Percentiles rank a stretch among this genome's conserved stretches.
Conservation (phyloP, 2,888 invertebrate species). For the Drosophila prolongata region DNA sequence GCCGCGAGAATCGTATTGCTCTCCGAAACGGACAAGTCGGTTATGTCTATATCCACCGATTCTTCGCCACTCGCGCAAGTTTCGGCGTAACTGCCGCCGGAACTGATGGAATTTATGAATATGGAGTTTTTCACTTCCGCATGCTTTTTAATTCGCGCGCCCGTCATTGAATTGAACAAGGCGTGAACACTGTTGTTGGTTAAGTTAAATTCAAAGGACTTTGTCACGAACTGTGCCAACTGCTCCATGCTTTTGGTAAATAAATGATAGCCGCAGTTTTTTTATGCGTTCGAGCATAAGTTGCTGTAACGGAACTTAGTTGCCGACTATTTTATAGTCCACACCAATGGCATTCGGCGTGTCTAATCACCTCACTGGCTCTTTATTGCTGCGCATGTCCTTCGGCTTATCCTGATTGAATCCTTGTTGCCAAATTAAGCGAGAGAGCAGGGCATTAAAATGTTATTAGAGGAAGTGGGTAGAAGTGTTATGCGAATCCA, state of each 20-base stretch:
- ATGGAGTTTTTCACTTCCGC: slow-evolving; percentile 58
- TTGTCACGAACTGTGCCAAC: slow-evolving; percentile 95
- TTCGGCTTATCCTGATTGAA: slow-evolving; percentile 19
- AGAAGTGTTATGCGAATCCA: neutral
- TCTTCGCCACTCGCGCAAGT: slow-evolving; percentile 83
- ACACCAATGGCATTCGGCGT: slow-evolving; percentile 65
- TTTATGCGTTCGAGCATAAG: slow-evolving; percentile 61
- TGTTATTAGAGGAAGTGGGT: too few species aligned
- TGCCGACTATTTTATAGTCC: slow-evolving; percentile 62
- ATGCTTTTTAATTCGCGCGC: slow-evolving; percentile 68
- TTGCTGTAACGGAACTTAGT: slow-evolving; percentile 63
- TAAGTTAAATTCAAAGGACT: slow-evolving; percentile 90
- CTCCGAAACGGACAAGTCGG: slow-evolving; percentile 82
- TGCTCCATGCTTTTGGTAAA: slow-evolving; percentile 89
- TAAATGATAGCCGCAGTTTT: slow-evolving; percentile 11
- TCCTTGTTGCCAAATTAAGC: neutral
- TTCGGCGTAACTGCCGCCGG: slow-evolving; percentile 55
- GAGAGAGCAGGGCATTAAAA: slow-evolving; percentile 4
- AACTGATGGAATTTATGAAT: slow-evolving; percentile 49
- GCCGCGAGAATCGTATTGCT: slow-evolving; percentile 66
- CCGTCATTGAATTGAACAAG: slow-evolving; percentile 80
- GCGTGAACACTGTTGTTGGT: slow-evolving; percentile 83
- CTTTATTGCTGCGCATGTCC: slow-evolving; percentile 52
- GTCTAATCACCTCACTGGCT: slow-evolving; percentile 54
- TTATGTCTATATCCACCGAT: slow-evolving; percentile 84